A percentile compares a stretch with the other conserved stretches of the same genome.
Conservation (phyloP, 2,888 invertebrate species). For the Drosophila barbarae region DNA sequence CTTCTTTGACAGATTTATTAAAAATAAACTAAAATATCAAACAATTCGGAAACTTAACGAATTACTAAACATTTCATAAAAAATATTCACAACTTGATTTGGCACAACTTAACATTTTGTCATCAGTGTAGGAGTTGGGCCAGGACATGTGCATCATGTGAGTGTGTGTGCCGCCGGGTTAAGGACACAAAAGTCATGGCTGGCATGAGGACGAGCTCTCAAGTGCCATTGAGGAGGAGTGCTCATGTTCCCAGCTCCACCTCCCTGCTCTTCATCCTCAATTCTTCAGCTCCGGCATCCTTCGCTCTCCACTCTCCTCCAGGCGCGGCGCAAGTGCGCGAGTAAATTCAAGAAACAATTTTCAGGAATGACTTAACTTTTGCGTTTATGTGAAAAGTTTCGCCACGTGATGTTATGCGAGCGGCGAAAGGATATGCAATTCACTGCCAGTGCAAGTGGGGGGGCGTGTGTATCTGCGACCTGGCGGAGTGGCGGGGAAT, state of each 20-base stretch:
- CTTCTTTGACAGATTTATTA: too few species aligned
- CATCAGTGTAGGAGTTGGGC: not conserved
- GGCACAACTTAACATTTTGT: conserved; percentile 2
- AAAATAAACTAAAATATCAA: not conserved
- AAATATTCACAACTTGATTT: conserved; percentile 5
- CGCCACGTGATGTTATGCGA: conserved; percentile 69
- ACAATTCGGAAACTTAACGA: not conserved
- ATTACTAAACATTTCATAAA: not conserved
- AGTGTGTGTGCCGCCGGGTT: conserved; percentile 22
- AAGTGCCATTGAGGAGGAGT: conserved; percentile 51
- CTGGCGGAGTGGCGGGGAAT: not conserved
- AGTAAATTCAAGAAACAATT: conserved; percentile 73
- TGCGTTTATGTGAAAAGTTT: conserved; percentile 73
- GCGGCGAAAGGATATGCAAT: conserved; percentile 54
- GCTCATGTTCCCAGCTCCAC: conserved; percentile 34
- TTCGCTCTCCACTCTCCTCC: not conserved
- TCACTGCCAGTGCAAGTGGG: conserved; percentile 22
- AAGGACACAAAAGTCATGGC: conserved; percentile 43
- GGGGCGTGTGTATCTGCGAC: not conserved
- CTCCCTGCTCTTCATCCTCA: not conserved
- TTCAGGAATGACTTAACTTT: conserved; percentile 73
- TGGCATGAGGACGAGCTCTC: conserved; percentile 33
- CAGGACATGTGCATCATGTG: not conserved
- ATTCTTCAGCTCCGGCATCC: not conserved
- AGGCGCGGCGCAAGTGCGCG: conserved; percentile 52